A percentile compares a stretch with the other conserved stretches of the same genome.
phyloP scores from a whole-genome alignment of 2,113 vertebrate species.

The Gymnocephalus cernua region DNA sequence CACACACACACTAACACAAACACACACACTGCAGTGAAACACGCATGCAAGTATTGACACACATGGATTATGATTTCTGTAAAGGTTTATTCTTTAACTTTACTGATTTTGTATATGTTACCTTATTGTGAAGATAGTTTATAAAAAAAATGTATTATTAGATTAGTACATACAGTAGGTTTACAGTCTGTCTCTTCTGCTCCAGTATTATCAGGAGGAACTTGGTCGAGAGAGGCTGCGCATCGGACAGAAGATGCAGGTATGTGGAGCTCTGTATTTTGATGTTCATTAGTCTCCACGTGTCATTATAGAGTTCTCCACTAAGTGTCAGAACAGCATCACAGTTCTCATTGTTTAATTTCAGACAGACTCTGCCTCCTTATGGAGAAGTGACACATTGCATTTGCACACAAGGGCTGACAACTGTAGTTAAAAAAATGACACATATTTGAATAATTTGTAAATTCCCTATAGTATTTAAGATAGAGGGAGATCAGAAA shows the following conservation, averaged over 20 bases:
- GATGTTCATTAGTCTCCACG: background rate
- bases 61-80: background rate
- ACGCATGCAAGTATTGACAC: background rate
- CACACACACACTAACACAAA: background rate
- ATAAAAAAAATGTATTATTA: too few species aligned
- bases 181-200: slow-evolving; percentile 34
- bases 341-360: slow-evolving; percentile 7
- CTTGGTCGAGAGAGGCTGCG: slow-evolving; percentile 83
- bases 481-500: background rate
- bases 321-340: slow-evolving; percentile 54
- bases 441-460: slow-evolving; percentile 2
- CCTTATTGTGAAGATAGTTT: background rate
- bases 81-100: background rate
- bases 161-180: background rate
- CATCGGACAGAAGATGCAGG: slow-evolving; percentile 88
- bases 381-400: slow-evolving; percentile 39
- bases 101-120: background rate
- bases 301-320: slow-evolving; percentile 35
- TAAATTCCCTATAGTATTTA: background rate
- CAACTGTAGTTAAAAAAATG: background rate
- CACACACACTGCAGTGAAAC: slow-evolving; percentile 15
- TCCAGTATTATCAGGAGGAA: slow-evolving; percentile 87
- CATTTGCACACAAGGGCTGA: slow-evolving; percentile 23
- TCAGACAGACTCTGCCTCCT: slow-evolving; percentile 56
- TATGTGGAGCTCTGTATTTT: slow-evolving; percentile 45